Percentiles rank a stretch among this genome's conserved stretches.
Conservation (phyloP, 37 sponge, comb jelly and placozoan species). For the Hexactinellida sp. region DNA sequence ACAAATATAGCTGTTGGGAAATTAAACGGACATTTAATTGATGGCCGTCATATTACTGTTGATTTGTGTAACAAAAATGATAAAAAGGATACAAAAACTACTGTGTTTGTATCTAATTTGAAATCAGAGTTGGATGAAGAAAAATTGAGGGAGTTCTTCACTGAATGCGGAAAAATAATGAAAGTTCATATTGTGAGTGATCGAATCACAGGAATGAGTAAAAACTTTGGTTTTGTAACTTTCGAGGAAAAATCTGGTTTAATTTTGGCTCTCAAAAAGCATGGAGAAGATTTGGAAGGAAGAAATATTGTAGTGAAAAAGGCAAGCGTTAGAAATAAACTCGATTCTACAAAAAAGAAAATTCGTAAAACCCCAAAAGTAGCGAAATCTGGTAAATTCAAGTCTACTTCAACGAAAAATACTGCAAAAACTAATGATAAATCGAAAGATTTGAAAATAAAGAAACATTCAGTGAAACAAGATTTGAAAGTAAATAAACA, state of each 20-base stretch:
- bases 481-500: background rate
- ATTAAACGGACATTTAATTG: background rate
- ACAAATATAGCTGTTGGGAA: background rate
- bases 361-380: background rate
- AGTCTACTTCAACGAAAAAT: background rate
- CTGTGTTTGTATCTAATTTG: background rate
- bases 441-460: background rate
- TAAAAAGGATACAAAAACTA: background rate
- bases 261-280: constrained; percentile 9
- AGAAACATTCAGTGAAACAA: background rate
- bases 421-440: background rate
- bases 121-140: background rate
- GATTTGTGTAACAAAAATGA: background rate
- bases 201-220: background rate
- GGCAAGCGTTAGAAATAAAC: background rate
- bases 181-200: constrained; percentile 1
- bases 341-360: background rate
- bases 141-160: background rate
- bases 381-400: background rate
- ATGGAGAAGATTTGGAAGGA: background rate
- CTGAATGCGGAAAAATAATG: background rate
- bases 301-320: background rate
- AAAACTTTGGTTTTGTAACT: constrained; percentile 11
- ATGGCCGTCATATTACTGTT: background rate
- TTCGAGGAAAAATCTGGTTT: constrained; percentile 4